Conservation (phyloP, 2,113 vertebrate species). For the rat (Rattus norvegicus) region GRCr8 NC_086039.1:49917501-49918000, state of each 20-base stretch:
- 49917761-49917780: background rate
- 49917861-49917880: background rate
- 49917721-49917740: background rate
- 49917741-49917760: background rate
- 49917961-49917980: background rate
- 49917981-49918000: background rate
- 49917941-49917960: background rate
- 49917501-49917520: background rate
- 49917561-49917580: background rate
- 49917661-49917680: background rate
- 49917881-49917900: no score
- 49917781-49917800: background rate
- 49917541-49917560: background rate
- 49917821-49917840: background rate
- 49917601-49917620: slow-evolving; percentile 40
- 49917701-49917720: background rate
- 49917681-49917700: background rate
- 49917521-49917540: background rate
- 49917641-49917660: background rate
- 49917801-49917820: background rate
- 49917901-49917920: background rate
- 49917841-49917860: background rate
- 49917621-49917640: slow-evolving; percentile 28
- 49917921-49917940: background rate
- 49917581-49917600: background rate